Base-by-base conservation (phyloP, 2,113 vertebrate species). In the Spea multiplicata region DNA sequence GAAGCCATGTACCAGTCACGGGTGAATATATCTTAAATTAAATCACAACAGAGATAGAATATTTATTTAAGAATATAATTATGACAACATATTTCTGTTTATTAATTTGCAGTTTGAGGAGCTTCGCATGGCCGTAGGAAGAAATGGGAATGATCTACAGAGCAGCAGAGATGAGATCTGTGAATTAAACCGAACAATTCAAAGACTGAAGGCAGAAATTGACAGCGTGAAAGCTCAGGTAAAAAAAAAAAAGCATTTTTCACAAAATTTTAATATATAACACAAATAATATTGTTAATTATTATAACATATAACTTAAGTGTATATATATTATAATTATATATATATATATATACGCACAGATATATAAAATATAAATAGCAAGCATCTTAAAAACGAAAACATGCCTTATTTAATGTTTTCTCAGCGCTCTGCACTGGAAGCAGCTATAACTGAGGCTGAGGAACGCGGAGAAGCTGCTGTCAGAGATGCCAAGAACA, bases 1-100 rank as follows among this genome's bases (percentile, higher is more conserved):
- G 94, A 96, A 81, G 85, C 91, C 16, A 96, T 94, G 95, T 96
- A 97, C 88, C 94, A 95, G 85, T 77, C 75, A 70, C 46, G 67
- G 46, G 75, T 70, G 8, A 61, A 83, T 47, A 8, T 9, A 59
- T 8, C 4, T 59, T 13, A 10, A 52, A 1, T 52, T 10, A 8
- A 13, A 50, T 76, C 74, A 30, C 30, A 3, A 3, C 10, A 59
- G 10, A 59, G 10, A 59, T 1, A 59, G 10, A 12, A 13, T 59
- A 10, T 13, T 13, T 52, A 52, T 7, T 52, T 7, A 52, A 52
- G 9, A 52, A 52, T 7, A 52, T 2, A 12, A 59, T 13, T 59
- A 5, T 59, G 10, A 13, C 8, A 59, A 59, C 55, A 59, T 59
- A 30, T 30, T 30, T 59, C 4, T 9, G 55, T 59, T 2, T 59